These are phyloP conservation scores for Stictonetta naevosa DNA, from an alignment of 2,113 vertebrate genomes.

Conservation along the genomic window DNA sequence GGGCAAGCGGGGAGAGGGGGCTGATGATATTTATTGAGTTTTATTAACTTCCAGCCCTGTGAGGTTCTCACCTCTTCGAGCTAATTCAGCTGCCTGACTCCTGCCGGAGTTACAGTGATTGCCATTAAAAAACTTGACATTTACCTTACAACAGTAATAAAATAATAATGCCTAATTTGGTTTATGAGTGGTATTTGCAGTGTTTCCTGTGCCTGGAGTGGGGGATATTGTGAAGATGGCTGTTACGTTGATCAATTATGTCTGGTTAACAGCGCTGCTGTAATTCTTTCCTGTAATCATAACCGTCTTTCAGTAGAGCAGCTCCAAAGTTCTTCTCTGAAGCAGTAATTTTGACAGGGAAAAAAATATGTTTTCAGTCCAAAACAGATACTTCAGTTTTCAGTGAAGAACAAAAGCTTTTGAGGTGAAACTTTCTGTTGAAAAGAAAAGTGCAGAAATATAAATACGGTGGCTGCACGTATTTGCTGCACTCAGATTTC, in stretches of 20 bases:
- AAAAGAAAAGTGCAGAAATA: background rate
- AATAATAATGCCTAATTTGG: conserved; percentile 64
- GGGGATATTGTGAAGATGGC: conserved; percentile 48
- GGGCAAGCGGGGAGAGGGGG: background rate
- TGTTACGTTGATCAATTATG: conserved; percentile 32
- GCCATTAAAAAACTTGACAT: conserved; percentile 65
- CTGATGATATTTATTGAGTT: conserved; percentile 39
- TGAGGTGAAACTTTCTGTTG: background rate
- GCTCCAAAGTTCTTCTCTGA: conserved; percentile 39
- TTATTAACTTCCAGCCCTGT: conserved; percentile 51
- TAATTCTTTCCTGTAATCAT: conserved; percentile 61
- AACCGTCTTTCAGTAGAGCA: conserved; percentile 20
- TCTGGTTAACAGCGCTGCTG: conserved; percentile 34
- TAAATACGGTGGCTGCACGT: background rate
- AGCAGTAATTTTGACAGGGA: conserved; percentile 38
- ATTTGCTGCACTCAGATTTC: background rate
- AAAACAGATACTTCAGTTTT: conserved; percentile 8
- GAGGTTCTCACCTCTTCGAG: conserved; percentile 23
- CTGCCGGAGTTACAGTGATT: conserved; percentile 35
- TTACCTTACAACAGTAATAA: conserved; percentile 66
- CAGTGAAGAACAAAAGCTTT: conserved; percentile 50
- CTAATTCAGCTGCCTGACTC: background rate
- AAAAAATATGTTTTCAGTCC: conserved; percentile 13
- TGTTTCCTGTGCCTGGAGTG: conserved; percentile 49
- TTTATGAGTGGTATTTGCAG: conserved; percentile 57